phyloP scores from a whole-genome alignment of 2,888 invertebrate species.

The Drymonia ruficornis region DNA sequence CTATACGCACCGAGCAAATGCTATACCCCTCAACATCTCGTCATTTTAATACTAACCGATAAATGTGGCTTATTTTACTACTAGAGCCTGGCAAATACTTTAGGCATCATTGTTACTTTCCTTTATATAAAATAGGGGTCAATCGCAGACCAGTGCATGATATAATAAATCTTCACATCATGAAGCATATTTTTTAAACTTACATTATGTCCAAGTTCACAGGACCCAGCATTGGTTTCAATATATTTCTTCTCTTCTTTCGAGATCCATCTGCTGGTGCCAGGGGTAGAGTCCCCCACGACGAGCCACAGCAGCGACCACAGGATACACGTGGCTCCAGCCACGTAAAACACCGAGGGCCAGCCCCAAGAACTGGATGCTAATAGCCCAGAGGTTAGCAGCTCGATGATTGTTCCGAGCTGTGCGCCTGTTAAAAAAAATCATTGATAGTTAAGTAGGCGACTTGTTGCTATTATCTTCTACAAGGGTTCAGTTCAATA shows the following conservation, averaged over 20 bases:
- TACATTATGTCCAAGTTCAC: conserved; percentile 59
- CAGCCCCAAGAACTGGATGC: conserved; percentile 89
- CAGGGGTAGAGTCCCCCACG: conserved; percentile 88
- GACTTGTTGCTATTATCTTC: neutral
- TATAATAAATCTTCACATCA: no score
- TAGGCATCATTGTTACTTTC: no score
- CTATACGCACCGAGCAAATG: no score
- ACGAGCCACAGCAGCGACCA: conserved; percentile 87
- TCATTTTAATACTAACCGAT: no score
- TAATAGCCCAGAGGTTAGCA: conserved; percentile 89
- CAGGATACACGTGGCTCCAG: conserved; percentile 86
- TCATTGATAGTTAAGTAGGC: neutral
- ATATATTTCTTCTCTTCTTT: conserved; percentile 89
- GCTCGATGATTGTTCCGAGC: conserved; percentile 91
- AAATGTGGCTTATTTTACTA: no score
- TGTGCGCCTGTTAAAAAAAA: conserved; percentile 85
- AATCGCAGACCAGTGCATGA: no score
- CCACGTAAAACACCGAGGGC: conserved; percentile 92
- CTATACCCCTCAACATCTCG: no score
- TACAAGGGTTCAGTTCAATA: neutral
- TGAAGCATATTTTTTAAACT: conserved; percentile 7
- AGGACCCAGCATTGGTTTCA: conserved; percentile 77
- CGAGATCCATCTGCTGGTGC: conserved; percentile 85
- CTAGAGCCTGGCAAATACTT: no score
- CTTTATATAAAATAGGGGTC: no score